A percentile compares a stretch with the other conserved stretches of the same genome.
phyloP scores from a whole-genome alignment of 1,140 invertebrate genomes.

The Microplitis demolitor region DNA sequence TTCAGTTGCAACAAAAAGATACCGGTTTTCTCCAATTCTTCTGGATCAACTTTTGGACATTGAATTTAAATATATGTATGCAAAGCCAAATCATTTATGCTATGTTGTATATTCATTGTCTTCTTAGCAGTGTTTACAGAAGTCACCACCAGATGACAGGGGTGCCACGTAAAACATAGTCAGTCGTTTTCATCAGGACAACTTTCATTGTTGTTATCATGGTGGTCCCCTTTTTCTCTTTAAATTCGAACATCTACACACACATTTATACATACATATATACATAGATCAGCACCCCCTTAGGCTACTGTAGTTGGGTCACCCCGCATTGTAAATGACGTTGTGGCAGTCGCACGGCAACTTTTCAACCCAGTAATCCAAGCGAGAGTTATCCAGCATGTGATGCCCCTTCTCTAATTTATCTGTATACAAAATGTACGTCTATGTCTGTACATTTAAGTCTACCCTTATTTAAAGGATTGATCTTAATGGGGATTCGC shows the following conservation, averaged over 20 bases:
- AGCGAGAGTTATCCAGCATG: constrained; percentile 19
- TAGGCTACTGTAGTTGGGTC: constrained; percentile 14
- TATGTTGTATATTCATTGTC: not conserved
- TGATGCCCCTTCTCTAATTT: not conserved
- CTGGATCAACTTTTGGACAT: not conserved
- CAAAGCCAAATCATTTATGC: no score
- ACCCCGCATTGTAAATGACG: constrained; percentile 21
- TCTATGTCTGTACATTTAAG: not conserved
- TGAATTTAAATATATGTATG: not conserved
- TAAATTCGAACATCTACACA: constrained; percentile 14
- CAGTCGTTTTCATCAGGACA: constrained; percentile 48
- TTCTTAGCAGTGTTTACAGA: constrained; percentile 51
- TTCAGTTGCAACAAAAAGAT: no score
- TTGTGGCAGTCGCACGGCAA: constrained; percentile 26
- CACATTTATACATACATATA: no score
- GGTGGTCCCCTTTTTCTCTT: constrained; percentile 24
- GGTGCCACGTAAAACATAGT: constrained; percentile 38
- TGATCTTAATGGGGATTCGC: not conserved
- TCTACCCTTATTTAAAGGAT: constrained; percentile 3
- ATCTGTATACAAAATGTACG: not conserved
- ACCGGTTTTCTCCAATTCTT: no score
- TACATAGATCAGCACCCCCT: constrained; percentile 28
- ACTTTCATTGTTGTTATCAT: constrained; percentile 42
- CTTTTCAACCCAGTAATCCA: constrained; percentile 37
- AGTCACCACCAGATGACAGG: constrained; percentile 60